Base-by-base conservation (phyloP, 2,113 vertebrate genomes). In the Mesoclemmys tuberculata region DNA sequence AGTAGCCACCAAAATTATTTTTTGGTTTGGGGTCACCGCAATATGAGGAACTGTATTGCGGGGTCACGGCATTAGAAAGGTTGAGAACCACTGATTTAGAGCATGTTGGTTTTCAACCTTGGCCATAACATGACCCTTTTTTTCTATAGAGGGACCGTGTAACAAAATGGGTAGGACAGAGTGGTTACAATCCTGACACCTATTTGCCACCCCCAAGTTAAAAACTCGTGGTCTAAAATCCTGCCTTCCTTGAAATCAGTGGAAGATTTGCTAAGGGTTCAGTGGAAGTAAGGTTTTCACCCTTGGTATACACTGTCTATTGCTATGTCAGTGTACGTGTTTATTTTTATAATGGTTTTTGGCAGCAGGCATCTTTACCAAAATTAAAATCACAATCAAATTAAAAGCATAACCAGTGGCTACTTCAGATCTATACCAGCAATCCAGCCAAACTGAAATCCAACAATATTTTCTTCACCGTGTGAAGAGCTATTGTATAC, bases 231-330 rank as follows among this genome's bases (percentile, higher is more conserved):
- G 29, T 6, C 8, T 51, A 44, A 80, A 89, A 84, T 31, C n/a
- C 74, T 89, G 0, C 0, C 71, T 24, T 13, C 21, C 44, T 7
- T 88, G 4, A 8, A 3, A 22, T 27, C 74, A 41, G 3, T 2
- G 9, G 3, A 22, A n/a, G 46, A 27, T 85, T 18, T 29, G 44
- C 18, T 1, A 0, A 3, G 41, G 10, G 84, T 41, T 56, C 35
- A 35, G 1, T 5, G 41, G 6, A 58, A 19, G 2, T 31, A n/a
- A 5, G 27, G 18, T 46, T 71, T 31, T 56, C n/a, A 82, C 24
- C 54, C 52, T 55, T 55, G 80, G n/a, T 54, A 21, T 1, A 1
- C 24, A 5, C 44, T 4, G 9, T 18, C 46, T 44, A 12, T 14
- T 85, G 11, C 14, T 35, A 26, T 31, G 24, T n/a, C 10, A 88